Percentiles rank a stretch among this genome's conserved stretches.
Conservation (phyloP, 2,113 vertebrate species). For the Oncorhynchus mykiss region DNA sequence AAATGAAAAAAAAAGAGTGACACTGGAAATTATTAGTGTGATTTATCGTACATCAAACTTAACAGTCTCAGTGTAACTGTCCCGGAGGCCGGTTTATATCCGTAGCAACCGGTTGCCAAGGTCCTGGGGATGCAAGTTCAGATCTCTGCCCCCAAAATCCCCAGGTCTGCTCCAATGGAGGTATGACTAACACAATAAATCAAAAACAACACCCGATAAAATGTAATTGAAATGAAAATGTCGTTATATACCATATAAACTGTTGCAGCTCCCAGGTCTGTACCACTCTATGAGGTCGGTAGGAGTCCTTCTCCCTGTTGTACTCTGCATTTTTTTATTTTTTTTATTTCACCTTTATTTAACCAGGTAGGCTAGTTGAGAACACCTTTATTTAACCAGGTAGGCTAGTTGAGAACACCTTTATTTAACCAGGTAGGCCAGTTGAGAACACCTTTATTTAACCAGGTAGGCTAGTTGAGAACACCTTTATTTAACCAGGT, state of each 20-base stretch:
- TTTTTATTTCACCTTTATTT: too few species aligned
- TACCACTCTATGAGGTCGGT: constrained; percentile 89
- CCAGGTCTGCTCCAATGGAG: constrained; percentile 81
- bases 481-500: too few species aligned
- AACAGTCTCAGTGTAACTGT: constrained; percentile 77
- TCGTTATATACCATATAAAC: constrained; percentile 82
- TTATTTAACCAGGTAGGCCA: too few species aligned
- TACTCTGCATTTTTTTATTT: constrained; percentile 54
- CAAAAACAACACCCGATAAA: not conserved
- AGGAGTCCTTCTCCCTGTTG: constrained; percentile 85
- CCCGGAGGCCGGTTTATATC: constrained; percentile 80
- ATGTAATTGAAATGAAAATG: too few species aligned
- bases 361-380: too few species aligned
- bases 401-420: too few species aligned
- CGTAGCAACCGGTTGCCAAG: constrained; percentile 83
- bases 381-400: too few species aligned
- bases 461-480: too few species aligned
- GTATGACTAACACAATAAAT: constrained; percentile 79
- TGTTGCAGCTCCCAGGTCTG: constrained; percentile 96
- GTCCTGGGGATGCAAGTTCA: constrained; percentile 92
- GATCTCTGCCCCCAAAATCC: constrained; percentile 89
- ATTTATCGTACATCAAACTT: constrained; percentile 78
- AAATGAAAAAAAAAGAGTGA: too few species aligned
- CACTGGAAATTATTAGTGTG: too few species aligned
- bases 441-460: too few species aligned